Percentiles rank a stretch among this genome's conserved stretches.
Evolutionary conservation across 1,140 invertebrate species (phyloP).

Genomic region (Drosophila bipectinata): DNA sequence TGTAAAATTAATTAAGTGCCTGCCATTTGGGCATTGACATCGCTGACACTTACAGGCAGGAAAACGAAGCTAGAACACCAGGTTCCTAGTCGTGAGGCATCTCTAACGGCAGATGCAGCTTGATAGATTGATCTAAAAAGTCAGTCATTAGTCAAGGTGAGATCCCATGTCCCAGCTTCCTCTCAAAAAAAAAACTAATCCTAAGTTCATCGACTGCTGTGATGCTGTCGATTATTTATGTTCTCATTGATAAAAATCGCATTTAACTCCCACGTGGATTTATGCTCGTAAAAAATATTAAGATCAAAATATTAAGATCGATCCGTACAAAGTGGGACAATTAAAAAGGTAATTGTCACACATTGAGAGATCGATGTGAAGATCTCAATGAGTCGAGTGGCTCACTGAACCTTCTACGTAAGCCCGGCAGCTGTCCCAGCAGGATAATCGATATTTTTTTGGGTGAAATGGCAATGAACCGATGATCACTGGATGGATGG

Average conservation of each 20-base stretch:
- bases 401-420: conserved; percentile 61
- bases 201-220: conserved; percentile 41
- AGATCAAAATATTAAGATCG: conserved; percentile 12
- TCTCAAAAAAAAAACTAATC: background rate
- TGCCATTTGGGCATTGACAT: conserved; percentile 73
- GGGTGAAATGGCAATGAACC: conserved; percentile 76
- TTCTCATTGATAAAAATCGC: conserved; percentile 31
- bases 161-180: background rate
- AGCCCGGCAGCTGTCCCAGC: conserved; percentile 45
- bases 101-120: conserved; percentile 23
- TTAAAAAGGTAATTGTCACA: conserved; percentile 75
- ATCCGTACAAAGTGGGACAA: conserved; percentile 51
- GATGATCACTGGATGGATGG: conserved; percentile 12
- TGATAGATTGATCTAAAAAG: conserved; percentile 20
- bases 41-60: conserved; percentile 52
- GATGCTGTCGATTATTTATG: conserved; percentile 33
- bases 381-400: conserved; percentile 43
- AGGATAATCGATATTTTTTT: conserved; percentile 32
- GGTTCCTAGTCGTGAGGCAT: conserved; percentile 23
- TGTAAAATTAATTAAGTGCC: conserved; percentile 45
- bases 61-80: conserved; percentile 28
- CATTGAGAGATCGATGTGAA: conserved; percentile 47
- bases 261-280: conserved; percentile 37
- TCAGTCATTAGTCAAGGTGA: conserved; percentile 9
- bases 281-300: conserved; percentile 24